These are phyloP conservation scores for Echiichthys vipera DNA, from an alignment of 2,797 vertebrate genomes.

Conservation along the genomic window DNA sequence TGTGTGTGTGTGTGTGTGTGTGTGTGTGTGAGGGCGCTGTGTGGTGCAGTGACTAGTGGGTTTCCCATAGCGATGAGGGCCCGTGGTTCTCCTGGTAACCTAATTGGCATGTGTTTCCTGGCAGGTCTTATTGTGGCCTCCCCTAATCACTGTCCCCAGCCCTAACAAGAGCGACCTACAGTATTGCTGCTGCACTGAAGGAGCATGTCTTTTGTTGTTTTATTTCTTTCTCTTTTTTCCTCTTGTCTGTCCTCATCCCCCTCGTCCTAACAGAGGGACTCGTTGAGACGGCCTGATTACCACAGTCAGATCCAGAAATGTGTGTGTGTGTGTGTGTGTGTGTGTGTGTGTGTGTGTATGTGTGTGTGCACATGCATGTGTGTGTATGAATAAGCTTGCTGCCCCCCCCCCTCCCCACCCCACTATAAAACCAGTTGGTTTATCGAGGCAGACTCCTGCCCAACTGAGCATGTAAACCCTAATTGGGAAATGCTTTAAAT, in stretches of 20 bases:
- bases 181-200: slow-evolving; percentile 78
- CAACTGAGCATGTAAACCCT: slow-evolving; percentile 86
- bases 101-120: slow-evolving; percentile 99
- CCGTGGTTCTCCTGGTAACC: slow-evolving; percentile 91
- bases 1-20: slow-evolving; percentile 11
- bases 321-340: slow-evolving; percentile 17
- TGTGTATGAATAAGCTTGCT: slow-evolving; percentile 52
- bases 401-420: neutral
- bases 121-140: slow-evolving; percentile 97
- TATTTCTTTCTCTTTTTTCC: slow-evolving; percentile 79
- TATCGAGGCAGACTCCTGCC: slow-evolving; percentile 91
- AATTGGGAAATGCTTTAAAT: slow-evolving; percentile 93
- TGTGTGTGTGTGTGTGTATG: neutral
- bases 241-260: slow-evolving; percentile 69
- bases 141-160: slow-evolving; percentile 96
- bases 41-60: slow-evolving; percentile 69
- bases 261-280: slow-evolving; percentile 71
- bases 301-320: slow-evolving; percentile 65
- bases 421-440: slow-evolving; percentile 81
- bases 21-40: slow-evolving; percentile 23
- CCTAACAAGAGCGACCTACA: slow-evolving; percentile 86
- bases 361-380: neutral
- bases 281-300: slow-evolving; percentile 79
- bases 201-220: slow-evolving; percentile 82
- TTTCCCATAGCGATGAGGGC: slow-evolving; percentile 98